These are phyloP conservation scores for Callospermophilus lateralis DNA, from an alignment of 2,113 vertebrate genomes.

Conservation along the genomic window DNA sequence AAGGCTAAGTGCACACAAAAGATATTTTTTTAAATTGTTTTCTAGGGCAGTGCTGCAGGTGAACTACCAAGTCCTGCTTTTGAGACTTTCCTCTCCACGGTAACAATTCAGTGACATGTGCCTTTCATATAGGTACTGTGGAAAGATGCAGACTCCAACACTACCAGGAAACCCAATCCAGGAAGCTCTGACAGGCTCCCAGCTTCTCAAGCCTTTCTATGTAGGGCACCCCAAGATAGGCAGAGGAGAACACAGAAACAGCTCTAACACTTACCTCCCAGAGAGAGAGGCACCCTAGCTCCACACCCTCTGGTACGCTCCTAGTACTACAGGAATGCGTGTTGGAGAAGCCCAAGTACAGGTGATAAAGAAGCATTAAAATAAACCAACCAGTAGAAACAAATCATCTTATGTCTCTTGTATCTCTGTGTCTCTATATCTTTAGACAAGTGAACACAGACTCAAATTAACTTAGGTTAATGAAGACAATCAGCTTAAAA, in stretches of 20 bases:
- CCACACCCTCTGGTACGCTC: neutral
- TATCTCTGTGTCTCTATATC: neutral
- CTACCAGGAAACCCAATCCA: neutral
- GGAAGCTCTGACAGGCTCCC: neutral
- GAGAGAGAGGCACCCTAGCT: too few relatives aligned
- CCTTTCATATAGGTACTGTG: neutral
- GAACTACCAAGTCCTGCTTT: neutral
- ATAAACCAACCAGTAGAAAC: constrained; percentile 26
- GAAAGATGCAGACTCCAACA: neutral
- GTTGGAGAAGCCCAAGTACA: neutral
- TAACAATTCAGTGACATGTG: neutral
- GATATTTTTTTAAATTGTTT: neutral
- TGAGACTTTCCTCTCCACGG: neutral
- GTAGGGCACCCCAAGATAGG: neutral
- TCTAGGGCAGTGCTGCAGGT: neutral
- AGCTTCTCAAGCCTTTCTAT: neutral
- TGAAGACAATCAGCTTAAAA: constrained; percentile 60
- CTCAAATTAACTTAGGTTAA: constrained; percentile 65
- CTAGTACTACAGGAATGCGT: neutral
- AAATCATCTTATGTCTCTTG: constrained; percentile 4
- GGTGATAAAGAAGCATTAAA: constrained; percentile 24
- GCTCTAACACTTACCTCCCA: neutral
- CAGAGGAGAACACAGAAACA: neutral
- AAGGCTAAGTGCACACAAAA: neutral
- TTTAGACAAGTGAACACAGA: constrained; percentile 66